Evolutionary conservation across 1,140 invertebrate species (phyloP).

Genomic region (Coelopa frigida): DNA sequence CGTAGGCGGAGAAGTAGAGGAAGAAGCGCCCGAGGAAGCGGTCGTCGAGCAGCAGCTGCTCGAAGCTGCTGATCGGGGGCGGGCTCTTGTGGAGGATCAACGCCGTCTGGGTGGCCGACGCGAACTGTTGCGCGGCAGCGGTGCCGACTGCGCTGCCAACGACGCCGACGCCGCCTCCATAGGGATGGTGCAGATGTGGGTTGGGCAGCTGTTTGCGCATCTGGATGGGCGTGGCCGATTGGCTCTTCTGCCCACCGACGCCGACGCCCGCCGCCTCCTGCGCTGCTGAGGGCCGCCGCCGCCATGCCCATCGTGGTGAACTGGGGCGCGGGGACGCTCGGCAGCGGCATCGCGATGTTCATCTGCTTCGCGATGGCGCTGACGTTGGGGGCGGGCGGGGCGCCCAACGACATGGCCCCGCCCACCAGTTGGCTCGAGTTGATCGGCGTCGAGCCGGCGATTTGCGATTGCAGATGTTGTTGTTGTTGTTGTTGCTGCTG

Average conservation of each 20-base stretch:
- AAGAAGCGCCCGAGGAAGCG: constrained; percentile 78
- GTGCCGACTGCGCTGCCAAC: constrained; percentile 8
- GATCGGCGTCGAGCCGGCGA: constrained; percentile 33
- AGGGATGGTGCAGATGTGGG: constrained; percentile 41
- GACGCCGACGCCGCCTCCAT: constrained; percentile 19
- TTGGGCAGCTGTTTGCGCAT: constrained; percentile 40
- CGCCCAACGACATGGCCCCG: constrained; percentile 29
- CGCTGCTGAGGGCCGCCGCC: constrained; percentile 36
- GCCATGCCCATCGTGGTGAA: constrained; percentile 41
- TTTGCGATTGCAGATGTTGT: constrained; percentile 29
- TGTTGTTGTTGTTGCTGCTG: constrained; percentile 33
- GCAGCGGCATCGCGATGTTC: constrained; percentile 33
- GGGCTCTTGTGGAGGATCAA: constrained; percentile 34
- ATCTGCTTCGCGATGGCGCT: constrained; percentile 43
- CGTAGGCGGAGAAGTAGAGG: constrained; percentile 71
- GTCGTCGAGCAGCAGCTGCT: constrained; percentile 74
- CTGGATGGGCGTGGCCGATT: constrained; percentile 26
- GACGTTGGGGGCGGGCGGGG: constrained; percentile 37
- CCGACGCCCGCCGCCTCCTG: background rate
- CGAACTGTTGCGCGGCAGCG: constrained; percentile 16
- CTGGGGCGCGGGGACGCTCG: constrained; percentile 20
- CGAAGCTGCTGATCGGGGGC: constrained; percentile 56
- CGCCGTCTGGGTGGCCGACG: constrained; percentile 26
- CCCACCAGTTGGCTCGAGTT: constrained; percentile 26
- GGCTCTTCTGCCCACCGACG: constrained; percentile 9